Percentiles rank a stretch among this genome's conserved stretches.
Evolutionary conservation across 2,113 vertebrate species (phyloP).

Genomic region (Isurus oxyrinchus): DNA sequence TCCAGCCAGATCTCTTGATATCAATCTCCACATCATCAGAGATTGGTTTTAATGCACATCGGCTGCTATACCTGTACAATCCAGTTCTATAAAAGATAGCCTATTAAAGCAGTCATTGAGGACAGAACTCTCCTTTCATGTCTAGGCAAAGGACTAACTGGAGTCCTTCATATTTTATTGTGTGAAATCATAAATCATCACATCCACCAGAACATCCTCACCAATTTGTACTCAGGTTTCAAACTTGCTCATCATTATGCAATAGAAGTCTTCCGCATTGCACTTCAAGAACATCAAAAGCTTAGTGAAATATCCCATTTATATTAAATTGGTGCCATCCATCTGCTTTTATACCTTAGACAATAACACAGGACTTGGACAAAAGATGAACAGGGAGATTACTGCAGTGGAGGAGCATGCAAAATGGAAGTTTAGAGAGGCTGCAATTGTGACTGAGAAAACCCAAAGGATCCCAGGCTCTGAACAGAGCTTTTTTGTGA

Average conservation of each 20-base stretch:
- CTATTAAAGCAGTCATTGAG: background rate
- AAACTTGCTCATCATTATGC: constrained; percentile 16
- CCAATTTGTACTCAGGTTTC: constrained; percentile 15
- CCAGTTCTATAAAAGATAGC: background rate
- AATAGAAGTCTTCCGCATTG: background rate
- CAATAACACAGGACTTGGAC: background rate
- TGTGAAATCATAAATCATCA: background rate
- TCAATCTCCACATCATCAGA: background rate
- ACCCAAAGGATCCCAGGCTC: background rate
- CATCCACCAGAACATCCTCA: background rate
- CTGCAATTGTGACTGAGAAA: background rate
- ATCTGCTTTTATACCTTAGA: constrained; percentile 32
- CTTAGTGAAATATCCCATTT: constrained; percentile 30
- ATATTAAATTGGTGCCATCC: constrained; percentile 20
- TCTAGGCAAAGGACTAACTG: background rate
- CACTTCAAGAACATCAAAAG: constrained; percentile 28
- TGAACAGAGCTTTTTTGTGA: background rate
- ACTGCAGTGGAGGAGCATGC: background rate
- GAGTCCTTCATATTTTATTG: background rate
- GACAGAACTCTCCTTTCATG: background rate
- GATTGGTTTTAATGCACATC: background rate
- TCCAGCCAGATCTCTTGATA: background rate
- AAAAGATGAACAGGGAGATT: constrained; percentile 7
- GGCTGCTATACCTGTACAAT: background rate
- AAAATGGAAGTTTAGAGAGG: background rate